Conservation (phyloP, 2,888 invertebrate species). For the Spisula subtruncata region DNA sequence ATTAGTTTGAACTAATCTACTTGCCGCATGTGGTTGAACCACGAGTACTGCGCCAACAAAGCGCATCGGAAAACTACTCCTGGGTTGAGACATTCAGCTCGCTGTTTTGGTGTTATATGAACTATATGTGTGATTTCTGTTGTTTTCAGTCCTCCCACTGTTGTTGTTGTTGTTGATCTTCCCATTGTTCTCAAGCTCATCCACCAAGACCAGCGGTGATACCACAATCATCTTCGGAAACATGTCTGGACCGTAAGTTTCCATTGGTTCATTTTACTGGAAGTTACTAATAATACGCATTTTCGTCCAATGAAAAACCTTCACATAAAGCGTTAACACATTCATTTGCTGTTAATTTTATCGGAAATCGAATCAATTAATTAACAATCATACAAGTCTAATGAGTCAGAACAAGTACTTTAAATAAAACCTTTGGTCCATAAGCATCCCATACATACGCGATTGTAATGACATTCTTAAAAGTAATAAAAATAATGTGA, state of each 20-base stretch:
- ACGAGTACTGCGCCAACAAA: not conserved
- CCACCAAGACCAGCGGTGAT: not conserved
- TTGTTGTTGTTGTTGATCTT: constrained; percentile 1
- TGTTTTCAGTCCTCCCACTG: constrained; percentile 8
- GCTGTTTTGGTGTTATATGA: not conserved
- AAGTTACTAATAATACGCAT: not conserved
- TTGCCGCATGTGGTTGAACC: not conserved
- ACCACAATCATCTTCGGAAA: constrained; percentile 54
- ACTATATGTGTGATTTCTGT: not conserved
- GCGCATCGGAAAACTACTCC: not conserved
- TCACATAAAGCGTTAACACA: too few relatives aligned
- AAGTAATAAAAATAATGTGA: too few relatives aligned
- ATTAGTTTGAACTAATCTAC: not conserved
- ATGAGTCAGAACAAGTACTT: not conserved
- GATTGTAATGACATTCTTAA: too few relatives aligned
- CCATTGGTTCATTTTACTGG: not conserved
- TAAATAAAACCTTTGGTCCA: not conserved
- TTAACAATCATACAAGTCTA: not conserved
- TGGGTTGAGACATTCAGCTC: too few relatives aligned
- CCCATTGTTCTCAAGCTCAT: not conserved
- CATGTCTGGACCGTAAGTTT: constrained; percentile 52
- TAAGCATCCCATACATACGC: too few relatives aligned
- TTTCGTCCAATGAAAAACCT: not conserved
- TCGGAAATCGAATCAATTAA: not conserved
- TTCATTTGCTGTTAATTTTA: not conserved